These are phyloP conservation scores for Dione vanillae DNA, from an alignment of 2,888 invertebrate genomes.

Conservation along the genomic window DNA sequence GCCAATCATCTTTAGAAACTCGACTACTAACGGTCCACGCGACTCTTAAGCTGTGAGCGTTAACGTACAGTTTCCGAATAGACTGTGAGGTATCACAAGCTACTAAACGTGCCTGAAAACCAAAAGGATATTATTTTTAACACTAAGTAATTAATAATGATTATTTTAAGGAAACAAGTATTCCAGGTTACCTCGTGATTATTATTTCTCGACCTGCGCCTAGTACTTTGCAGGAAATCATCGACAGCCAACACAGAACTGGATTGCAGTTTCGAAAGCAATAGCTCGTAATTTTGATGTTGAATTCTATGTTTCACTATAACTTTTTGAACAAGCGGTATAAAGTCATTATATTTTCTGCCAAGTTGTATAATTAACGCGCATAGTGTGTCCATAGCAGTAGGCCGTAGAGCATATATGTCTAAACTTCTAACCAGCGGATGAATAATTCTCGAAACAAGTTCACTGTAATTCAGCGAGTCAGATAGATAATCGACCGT, in stretches of 20 bases:
- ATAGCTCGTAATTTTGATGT: slow-evolving; percentile 90
- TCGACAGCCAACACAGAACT: slow-evolving; percentile 84
- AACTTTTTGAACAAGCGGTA: slow-evolving; percentile 94
- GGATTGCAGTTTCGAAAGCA: slow-evolving; percentile 87
- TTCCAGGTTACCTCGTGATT: slow-evolving; percentile 84
- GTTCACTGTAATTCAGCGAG: slow-evolving; percentile 95
- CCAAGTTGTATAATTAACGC: slow-evolving; percentile 95
- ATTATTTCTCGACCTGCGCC: slow-evolving; percentile 87
- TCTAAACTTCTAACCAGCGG: slow-evolving; percentile 95
- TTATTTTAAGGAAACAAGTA: too few relatives aligned
- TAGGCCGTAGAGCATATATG: slow-evolving; percentile 88
- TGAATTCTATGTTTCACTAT: slow-evolving; percentile 91
- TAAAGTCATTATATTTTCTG: slow-evolving; percentile 95
- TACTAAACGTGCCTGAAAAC: slow-evolving; percentile 68
- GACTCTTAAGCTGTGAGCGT: slow-evolving; percentile 92
- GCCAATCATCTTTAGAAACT: slow-evolving; percentile 99
- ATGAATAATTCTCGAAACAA: slow-evolving; percentile 96
- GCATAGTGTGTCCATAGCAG: slow-evolving; percentile 96
- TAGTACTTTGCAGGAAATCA: slow-evolving; percentile 87
- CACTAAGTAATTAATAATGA: too few relatives aligned
- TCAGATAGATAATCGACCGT: slow-evolving; percentile 96
- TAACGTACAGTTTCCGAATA: slow-evolving; percentile 92
- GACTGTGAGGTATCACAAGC: slow-evolving; percentile 87
- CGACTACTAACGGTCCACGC: slow-evolving; percentile 96
- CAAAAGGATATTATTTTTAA: too few relatives aligned